Evolutionary conservation across 2,113 vertebrate genomes (phyloP).

Genomic region (Nematolebias whitei): DNA sequence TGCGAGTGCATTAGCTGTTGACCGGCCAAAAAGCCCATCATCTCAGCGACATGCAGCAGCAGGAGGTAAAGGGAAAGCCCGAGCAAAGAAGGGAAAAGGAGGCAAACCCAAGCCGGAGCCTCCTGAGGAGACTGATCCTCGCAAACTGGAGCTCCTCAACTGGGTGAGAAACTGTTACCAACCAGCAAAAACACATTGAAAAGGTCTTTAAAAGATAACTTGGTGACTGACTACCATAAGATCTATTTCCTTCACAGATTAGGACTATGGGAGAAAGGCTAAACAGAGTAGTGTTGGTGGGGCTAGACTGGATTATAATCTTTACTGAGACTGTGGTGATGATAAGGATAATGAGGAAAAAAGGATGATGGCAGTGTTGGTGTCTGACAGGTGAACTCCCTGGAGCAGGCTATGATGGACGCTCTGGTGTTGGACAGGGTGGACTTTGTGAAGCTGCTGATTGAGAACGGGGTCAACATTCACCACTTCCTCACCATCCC

Average conservation of each 20-base stretch:
- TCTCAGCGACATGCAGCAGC: constrained; percentile 66
- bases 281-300: fast-evolving
- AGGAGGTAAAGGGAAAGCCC: constrained; percentile 86
- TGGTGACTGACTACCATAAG: too few species aligned
- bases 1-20: constrained; percentile 77
- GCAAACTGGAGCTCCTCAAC: constrained; percentile 91
- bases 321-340: not conserved
- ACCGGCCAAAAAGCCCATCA: constrained; percentile 85
- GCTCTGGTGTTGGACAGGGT: constrained; percentile 93
- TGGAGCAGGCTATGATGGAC: constrained; percentile 98
- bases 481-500: constrained; percentile 97
- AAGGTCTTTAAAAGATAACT: too few species aligned
- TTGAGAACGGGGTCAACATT: constrained; percentile 98
- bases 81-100: constrained; percentile 86
- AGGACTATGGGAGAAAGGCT: too few species aligned
- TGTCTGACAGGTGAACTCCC: constrained; percentile 87
- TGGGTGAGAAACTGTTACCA: constrained; percentile 81
- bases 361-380: constrained; percentile 71
- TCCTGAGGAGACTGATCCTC: constrained; percentile 92
- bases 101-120: constrained; percentile 86
- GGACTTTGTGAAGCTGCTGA: constrained; percentile 97
- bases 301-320: constrained; percentile 71
- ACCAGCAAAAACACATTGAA: too few species aligned
- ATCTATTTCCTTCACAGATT: too few species aligned
- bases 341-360: fast-evolving